Percentiles rank a stretch among this genome's conserved stretches.
Evolutionary conservation across 2,888 invertebrate genomes (phyloP).

Genomic region (Microchrysa polita): DNA sequence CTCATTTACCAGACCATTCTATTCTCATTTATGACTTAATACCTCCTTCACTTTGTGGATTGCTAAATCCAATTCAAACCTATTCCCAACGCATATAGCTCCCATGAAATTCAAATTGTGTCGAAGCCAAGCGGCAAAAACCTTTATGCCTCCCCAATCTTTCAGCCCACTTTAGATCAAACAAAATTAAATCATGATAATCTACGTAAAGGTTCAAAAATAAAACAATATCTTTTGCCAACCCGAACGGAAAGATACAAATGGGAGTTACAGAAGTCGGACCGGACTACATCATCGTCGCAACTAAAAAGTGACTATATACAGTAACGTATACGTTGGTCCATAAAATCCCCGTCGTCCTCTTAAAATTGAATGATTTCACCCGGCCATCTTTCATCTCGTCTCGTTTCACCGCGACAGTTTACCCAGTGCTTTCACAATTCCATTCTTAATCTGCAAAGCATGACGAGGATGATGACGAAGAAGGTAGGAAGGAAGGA

Average conservation of each 20-base stretch:
- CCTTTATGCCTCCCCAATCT: neutral
- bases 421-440: neutral
- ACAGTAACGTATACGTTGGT: neutral
- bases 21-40: neutral
- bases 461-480: too few relatives aligned
- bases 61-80: neutral
- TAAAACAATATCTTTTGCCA: neutral
- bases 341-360: conserved; percentile 1
- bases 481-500: neutral
- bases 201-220: neutral
- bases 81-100: neutral
- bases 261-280: neutral
- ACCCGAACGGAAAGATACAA: neutral
- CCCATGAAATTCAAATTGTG: neutral
- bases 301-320: neutral
- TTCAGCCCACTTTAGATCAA: neutral
- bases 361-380: conserved; percentile 2
- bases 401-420: neutral
- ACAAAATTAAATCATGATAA: conserved; percentile 20
- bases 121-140: neutral
- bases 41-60: neutral
- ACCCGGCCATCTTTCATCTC: neutral
- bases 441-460: neutral
- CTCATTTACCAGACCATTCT: conserved; percentile 1
- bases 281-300: neutral